Base-by-base conservation (phyloP, 2,797 vertebrate species). In the Huso huso region DNA sequence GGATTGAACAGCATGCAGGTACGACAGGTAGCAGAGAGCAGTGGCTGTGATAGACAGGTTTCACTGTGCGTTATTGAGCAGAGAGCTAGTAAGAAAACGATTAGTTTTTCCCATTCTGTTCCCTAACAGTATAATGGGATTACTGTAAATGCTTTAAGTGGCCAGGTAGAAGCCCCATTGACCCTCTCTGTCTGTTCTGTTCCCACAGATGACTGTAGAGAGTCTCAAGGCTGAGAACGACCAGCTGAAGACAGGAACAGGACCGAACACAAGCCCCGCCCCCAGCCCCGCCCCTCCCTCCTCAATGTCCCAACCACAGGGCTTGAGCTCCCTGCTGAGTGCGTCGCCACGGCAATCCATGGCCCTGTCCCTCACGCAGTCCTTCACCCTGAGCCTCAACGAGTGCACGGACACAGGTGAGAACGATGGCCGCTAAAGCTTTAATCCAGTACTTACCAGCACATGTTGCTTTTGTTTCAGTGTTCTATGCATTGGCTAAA, bases 181-280 rank as follows among this genome's bases (percentile, higher is more conserved):
- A 37, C 37, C 37, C 37, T 37, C 3, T 49, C 49, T 53, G 51
- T 51, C 4, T 15, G 11, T 57, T 8, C 50, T 65, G 37, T 37
- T 37, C 67, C 12, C 57, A 5, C 69, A 99, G 96, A 82, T 91
- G 75, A 95, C 95, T 10, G 95, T 99, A 68, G 95, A 98, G 81
- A 91, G 93, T 64, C 83, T 99, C 67, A 99, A 98, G 78, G 88
- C 89, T 0, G 96, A 99, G 83, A 98, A 99, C 0, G 93, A 96
- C 77, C 90, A 96, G 61, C 84, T 99, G 65, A 98, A 98, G 80
- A 93, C 93, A 23, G 92, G 90, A 67, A 90, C 90, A 0, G 87
- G 79, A 10, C 82, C 89, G 60, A 85, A n/a, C 6, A 86, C 74
- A 0, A 74, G 74, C 8, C 80, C 49, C 79, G 85, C 67, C 68